phyloP scores from a whole-genome alignment of 2,888 invertebrate species.

The Zaprionus obscuricornis region DNA sequence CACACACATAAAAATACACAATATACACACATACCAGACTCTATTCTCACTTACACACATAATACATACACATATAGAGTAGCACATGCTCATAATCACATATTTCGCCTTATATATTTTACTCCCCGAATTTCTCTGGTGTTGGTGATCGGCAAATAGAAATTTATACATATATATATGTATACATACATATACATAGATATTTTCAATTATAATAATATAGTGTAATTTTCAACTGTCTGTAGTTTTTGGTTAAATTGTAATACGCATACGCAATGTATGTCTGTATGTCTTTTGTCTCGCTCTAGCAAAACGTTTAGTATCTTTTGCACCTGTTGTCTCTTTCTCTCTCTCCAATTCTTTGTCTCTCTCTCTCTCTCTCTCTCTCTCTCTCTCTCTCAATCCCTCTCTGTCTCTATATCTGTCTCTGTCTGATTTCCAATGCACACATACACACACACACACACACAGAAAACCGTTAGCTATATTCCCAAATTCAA shows the following conservation, averaged over 20 bases:
- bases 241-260: conserved; percentile 21
- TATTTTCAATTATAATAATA: too few species aligned
- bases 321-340: conserved; percentile 15
- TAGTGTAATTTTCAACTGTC: conserved; percentile 15
- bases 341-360: too few species aligned
- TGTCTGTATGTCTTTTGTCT: conserved; percentile 8
- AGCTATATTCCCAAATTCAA: conserved; percentile 9
- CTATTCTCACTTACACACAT: conserved; percentile 11
- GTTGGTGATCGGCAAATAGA: conserved; percentile 41
- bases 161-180: conserved; percentile 15
- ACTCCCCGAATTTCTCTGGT: conserved; percentile 42
- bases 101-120: conserved; percentile 32
- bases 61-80: conserved; percentile 3
- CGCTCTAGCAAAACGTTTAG: background rate
- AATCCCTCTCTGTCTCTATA: too few species aligned
- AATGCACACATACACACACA: conserved; percentile 24
- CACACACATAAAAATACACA: conserved; percentile 6
- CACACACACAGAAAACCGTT: conserved; percentile 21
- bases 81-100: conserved; percentile 22
- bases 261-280: conserved; percentile 1
- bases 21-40: background rate
- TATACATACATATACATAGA: conserved; percentile 1
- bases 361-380: too few species aligned
- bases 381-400: too few species aligned
- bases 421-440: too few species aligned